Evolutionary conservation across 2,797 vertebrate genomes (phyloP).

Genomic region (Lagorchestes hirsutus): DNA sequence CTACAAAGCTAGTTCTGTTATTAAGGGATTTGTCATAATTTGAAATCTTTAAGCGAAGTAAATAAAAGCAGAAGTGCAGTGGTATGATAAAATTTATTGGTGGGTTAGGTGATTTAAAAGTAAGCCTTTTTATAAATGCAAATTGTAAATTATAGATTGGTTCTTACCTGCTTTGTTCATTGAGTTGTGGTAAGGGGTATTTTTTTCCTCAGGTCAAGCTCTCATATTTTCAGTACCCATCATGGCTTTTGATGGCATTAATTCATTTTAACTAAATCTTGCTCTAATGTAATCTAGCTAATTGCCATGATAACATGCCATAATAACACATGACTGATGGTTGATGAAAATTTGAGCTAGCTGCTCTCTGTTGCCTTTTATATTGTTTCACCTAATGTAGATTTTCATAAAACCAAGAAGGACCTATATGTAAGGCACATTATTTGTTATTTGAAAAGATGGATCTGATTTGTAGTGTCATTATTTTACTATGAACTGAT

Average conservation of each 20-base stretch:
- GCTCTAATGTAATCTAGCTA: background rate
- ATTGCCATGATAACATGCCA: background rate
- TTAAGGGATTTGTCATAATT: background rate
- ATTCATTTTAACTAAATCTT: background rate
- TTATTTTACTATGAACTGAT: slow-evolving; percentile 42
- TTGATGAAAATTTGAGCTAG: background rate
- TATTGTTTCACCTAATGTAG: background rate
- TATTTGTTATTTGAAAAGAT: slow-evolving; percentile 51
- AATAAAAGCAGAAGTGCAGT: background rate
- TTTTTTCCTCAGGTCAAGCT: background rate
- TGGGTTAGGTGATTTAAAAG: background rate
- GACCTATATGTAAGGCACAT: background rate
- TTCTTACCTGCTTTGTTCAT: background rate
- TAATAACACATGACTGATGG: background rate
- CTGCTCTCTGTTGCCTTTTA: background rate
- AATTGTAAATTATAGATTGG: background rate
- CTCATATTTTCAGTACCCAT: background rate
- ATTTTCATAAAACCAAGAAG: background rate
- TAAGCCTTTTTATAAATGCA: background rate
- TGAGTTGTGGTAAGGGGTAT: background rate
- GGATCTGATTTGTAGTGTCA: background rate
- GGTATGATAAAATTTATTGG: background rate
- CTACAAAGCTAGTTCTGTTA: background rate
- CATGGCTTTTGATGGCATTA: background rate
- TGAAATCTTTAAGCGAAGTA: background rate